A percentile compares a stretch with the other conserved stretches of the same genome.
phyloP scores from a whole-genome alignment of 2,113 vertebrate genomes.

The cattle (Bos taurus) region ARS-UCD2.0 NC_037333.1:98620501-98621000 shows the following conservation, averaged over 20 bases:
- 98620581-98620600: conserved; percentile 1
- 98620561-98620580: neutral
- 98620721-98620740: neutral
- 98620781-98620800: neutral
- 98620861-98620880: neutral
- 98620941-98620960: neutral
- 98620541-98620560: neutral
- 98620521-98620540: neutral
- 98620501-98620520: neutral
- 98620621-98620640: neutral
- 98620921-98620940: neutral
- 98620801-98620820: neutral
- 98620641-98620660: neutral
- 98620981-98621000: too few species aligned
- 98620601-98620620: neutral
- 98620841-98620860: neutral
- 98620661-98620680: neutral
- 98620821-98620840: neutral
- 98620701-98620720: neutral
- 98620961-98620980: too few species aligned
- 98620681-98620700: neutral
- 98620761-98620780: neutral
- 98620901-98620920: neutral
- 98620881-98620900: neutral
- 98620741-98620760: neutral